Evolutionary conservation across 2,113 vertebrate species (phyloP), one percentile per base, ranked within the genome.

Genomic region (Megaleporinus macrocephalus): DNA sequence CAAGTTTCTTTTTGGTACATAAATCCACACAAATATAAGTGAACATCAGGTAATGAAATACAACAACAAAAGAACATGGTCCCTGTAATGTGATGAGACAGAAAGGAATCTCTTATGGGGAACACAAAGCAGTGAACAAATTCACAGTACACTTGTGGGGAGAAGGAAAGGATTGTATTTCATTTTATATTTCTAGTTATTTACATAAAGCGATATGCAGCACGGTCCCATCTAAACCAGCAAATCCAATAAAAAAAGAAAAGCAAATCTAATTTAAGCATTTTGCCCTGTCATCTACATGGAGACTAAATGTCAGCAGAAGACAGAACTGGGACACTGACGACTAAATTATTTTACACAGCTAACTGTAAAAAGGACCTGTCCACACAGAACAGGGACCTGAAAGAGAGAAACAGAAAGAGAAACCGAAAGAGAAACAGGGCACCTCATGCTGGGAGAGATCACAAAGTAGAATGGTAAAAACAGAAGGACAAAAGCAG

Each of bases 291-390:
- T 49, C 61, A 66, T 20, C 15, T 51, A n/a, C 22, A 53, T 27
- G 47, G 61, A 77, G 44, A 4, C 11, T 63, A 77, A 29, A 77
- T n/a, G 26, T 44, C 36, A 44, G 11, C 22, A 2, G 9, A n/a
- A 49, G 26, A 65, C 74, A 51, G 44, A 14, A 49, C 61, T 51
- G 36, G 66, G 33, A 70, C 10, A 44, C 36, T 41, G 41, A 70
- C 20, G n/a, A 18, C 33, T 70, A 44, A 44, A 44, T 24, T n/a
- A 44, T 70, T 70, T 70, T 70, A 70, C 36, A n/a, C 20, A 70
- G 33, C 22, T 41, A 69, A 22, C 30, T 12, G 65, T 51, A 55
- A 73, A 53, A 69, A 41, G 65, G 33, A 41, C 2, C 18, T 36
- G 22, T 41, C 20, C 33, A 22, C 65, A 69, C 20, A 2, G 33